Evolutionary conservation across 2,888 invertebrate genomes (phyloP).

Genomic region (Chalcis sispes): DNA sequence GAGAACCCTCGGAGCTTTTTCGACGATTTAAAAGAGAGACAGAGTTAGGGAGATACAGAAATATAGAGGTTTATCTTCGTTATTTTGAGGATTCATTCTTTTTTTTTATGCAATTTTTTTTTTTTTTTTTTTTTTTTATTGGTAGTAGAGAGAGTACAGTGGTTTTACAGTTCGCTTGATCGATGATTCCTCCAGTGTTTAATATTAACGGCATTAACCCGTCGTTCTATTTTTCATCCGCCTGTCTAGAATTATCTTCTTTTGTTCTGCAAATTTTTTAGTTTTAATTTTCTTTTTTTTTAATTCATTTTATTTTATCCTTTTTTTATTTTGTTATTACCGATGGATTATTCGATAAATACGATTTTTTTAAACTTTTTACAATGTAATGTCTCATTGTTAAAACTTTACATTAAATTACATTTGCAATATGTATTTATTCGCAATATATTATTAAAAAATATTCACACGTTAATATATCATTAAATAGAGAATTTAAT

Average conservation of each 20-base stretch:
- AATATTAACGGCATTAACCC: constrained; percentile 44
- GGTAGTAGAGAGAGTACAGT: neutral
- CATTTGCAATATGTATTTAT: too few species aligned
- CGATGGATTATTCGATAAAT: too few species aligned
- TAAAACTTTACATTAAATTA: too few species aligned
- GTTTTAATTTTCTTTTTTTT: neutral
- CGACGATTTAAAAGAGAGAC: constrained; percentile 6
- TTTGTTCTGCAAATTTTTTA: constrained; percentile 10
- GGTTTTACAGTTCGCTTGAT: constrained; percentile 48
- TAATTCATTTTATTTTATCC: neutral
- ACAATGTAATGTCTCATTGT: too few species aligned
- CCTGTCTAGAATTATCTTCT: constrained; percentile 2
- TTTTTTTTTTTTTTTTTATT: neutral
- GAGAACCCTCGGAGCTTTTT: constrained; percentile 13
- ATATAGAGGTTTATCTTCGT: constrained; percentile 1
- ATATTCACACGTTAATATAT: too few species aligned
- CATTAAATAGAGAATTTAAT: too few species aligned
- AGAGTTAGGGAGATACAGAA: too few species aligned
- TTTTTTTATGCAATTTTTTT: neutral
- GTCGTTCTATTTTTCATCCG: constrained; percentile 17
- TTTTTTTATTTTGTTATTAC: too few species aligned
- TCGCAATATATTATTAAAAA: too few species aligned
- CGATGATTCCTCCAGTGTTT: constrained; percentile 33
- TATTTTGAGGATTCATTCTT: constrained; percentile 43
- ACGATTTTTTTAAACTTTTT: too few species aligned